Evolutionary conservation across 2,797 vertebrate genomes (phyloP).

Genomic region (Esox lucius): DNA sequence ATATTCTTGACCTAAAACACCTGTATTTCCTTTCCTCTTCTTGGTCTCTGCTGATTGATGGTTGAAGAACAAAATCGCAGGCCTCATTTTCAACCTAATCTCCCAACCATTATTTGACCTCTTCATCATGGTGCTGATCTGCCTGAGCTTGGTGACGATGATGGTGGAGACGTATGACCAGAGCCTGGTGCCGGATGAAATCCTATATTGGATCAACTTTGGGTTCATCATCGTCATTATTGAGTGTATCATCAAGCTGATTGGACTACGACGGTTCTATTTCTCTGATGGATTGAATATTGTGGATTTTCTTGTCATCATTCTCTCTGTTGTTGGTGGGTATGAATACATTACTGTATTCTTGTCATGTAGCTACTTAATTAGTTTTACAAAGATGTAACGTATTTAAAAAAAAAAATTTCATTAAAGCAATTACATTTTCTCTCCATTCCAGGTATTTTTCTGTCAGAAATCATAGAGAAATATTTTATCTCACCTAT

Average conservation of each 20-base stretch:
- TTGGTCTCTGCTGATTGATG: background rate
- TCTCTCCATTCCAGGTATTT: no score
- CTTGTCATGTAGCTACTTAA: background rate
- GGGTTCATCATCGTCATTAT: slow-evolving; percentile 90
- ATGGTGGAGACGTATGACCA: slow-evolving; percentile 96
- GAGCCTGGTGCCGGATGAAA: slow-evolving; percentile 75
- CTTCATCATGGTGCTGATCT: slow-evolving; percentile 93
- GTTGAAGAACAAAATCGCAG: slow-evolving; percentile 85
- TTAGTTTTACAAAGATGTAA: background rate
- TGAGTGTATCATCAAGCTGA: slow-evolving; percentile 88
- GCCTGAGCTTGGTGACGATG: slow-evolving; percentile 98
- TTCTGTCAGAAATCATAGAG: no score
- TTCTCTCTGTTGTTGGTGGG: slow-evolving; percentile 88
- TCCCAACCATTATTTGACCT: slow-evolving; percentile 90
- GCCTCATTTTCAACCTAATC: slow-evolving; percentile 87
- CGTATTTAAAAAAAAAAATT: background rate
- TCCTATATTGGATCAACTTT: slow-evolving; percentile 85
- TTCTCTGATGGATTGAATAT: slow-evolving; percentile 94
- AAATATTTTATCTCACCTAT: no score
- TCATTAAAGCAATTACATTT: background rate
- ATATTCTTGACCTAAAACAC: background rate
- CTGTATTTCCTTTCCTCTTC: background rate
- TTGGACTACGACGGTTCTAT: slow-evolving; percentile 86
- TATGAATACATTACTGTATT: background rate
- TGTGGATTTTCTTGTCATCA: slow-evolving; percentile 96